Conservation (phyloP, 2,113 vertebrate species). For the Brachirus orientalis region DNA sequence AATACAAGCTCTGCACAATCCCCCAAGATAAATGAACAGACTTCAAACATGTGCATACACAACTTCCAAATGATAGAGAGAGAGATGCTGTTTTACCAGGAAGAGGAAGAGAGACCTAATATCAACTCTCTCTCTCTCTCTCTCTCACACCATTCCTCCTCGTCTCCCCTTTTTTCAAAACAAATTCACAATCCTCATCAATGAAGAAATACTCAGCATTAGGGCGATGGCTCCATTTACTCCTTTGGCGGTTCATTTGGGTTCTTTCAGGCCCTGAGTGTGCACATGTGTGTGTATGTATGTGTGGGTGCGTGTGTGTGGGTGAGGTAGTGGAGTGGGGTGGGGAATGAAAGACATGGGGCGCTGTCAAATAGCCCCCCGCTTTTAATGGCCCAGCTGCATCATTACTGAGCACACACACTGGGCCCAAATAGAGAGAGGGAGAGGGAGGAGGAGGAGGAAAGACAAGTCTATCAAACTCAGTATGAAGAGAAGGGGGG, state of each 20-base stretch:
- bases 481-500: constrained; percentile 47
- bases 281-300: constrained; percentile 17
- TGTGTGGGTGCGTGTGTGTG: constrained; percentile 19
- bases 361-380: constrained; percentile 75
- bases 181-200: constrained; percentile 73
- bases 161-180: constrained; percentile 52
- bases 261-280: constrained; percentile 57
- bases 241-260: constrained; percentile 68
- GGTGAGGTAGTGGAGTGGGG: constrained; percentile 13
- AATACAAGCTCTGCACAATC: constrained; percentile 71
- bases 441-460: constrained; percentile 57
- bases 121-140: constrained; percentile 29
- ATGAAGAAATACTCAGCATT: constrained; percentile 62
- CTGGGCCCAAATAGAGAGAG: constrained; percentile 70
- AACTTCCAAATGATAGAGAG: constrained; percentile 59
- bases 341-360: constrained; percentile 65
- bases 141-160: constrained; percentile 1
- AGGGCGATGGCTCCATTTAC: constrained; percentile 77
- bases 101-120: constrained; percentile 50
- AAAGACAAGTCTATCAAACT: constrained; percentile 75
- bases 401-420: constrained; percentile 75
- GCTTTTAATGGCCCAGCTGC: constrained; percentile 70
- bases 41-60: constrained; percentile 76
- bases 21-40: constrained; percentile 79
- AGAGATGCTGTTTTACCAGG: constrained; percentile 60